Conservation (phyloP, 2,797 vertebrate species). For the Acanthurus lineatus region DNA sequence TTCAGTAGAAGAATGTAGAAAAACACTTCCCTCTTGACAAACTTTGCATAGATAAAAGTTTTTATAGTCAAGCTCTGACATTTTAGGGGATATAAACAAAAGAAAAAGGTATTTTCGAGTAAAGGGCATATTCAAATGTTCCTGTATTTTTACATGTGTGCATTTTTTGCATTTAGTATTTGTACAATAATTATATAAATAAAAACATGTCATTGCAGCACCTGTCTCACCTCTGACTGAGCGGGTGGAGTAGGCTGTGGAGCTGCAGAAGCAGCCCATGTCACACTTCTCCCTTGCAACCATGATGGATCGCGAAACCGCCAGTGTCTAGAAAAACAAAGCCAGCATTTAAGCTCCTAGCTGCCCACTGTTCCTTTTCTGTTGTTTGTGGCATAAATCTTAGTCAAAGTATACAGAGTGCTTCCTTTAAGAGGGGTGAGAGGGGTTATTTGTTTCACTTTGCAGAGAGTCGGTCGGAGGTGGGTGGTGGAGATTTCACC, state of each 20-base stretch:
- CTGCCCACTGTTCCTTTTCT: slow-evolving; percentile 61
- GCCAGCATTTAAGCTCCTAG: slow-evolving; percentile 62
- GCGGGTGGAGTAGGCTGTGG: slow-evolving; percentile 2
- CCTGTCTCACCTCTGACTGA: slow-evolving; percentile 2
- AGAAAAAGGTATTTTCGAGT: too few relatives aligned
- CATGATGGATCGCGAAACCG: slow-evolving; percentile 69
- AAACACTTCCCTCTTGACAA: too few relatives aligned
- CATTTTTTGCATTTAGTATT: not conserved
- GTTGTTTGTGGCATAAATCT: slow-evolving; percentile 69
- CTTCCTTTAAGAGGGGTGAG: slow-evolving; percentile 53
- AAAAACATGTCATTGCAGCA: not conserved
- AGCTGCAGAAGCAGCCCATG: slow-evolving; percentile 14
- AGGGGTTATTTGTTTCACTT: slow-evolving; percentile 72
- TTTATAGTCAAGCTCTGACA: too few relatives aligned
- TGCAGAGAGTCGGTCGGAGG: slow-evolving; percentile 30
- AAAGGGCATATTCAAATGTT: not conserved
- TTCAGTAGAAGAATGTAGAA: too few relatives aligned
- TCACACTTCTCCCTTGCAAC: slow-evolving; percentile 19
- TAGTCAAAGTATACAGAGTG: slow-evolving; percentile 56
- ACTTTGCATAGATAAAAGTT: too few relatives aligned
- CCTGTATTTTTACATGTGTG: not conserved
- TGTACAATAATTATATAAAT: not conserved
- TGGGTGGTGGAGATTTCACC: slow-evolving; percentile 53
- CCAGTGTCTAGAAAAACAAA: slow-evolving; percentile 71
- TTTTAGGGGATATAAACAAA: too few relatives aligned